Conservation (phyloP, 2,113 vertebrate genomes). For the Alectura lathami region DNA sequence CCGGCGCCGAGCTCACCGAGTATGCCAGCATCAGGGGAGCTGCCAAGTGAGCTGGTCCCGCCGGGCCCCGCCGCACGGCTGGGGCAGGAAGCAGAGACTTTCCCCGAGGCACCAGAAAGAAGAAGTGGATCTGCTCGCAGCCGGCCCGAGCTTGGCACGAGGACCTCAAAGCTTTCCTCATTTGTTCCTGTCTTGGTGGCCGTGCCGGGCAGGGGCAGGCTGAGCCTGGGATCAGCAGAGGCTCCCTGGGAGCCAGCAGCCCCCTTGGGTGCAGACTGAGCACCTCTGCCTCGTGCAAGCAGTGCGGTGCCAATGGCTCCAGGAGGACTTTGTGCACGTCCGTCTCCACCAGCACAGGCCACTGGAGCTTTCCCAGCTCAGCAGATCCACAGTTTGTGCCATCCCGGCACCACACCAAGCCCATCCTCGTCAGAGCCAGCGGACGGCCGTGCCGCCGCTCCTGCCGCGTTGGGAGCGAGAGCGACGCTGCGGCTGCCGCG, state of each 20-base stretch:
- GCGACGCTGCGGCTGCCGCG: fast-evolving
- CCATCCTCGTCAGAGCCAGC: background rate
- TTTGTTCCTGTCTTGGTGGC: background rate
- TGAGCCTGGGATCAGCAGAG: background rate
- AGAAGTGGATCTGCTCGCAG: background rate
- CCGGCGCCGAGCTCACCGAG: background rate
- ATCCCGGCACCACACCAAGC: background rate
- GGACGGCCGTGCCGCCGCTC: background rate
- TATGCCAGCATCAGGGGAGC: background rate
- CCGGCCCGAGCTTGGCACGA: fast-evolving
- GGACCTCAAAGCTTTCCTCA: background rate
- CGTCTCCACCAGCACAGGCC: background rate
- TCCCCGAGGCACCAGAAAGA: background rate
- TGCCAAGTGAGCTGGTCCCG: background rate
- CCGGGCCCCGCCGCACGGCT: fast-evolving
- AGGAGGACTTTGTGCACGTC: fast-evolving
- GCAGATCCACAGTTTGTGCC: background rate
- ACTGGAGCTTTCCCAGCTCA: fast-evolving
- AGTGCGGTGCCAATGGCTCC: background rate
- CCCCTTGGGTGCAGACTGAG: background rate
- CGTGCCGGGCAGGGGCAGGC: background rate
- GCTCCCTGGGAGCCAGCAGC: background rate
- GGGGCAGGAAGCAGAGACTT: background rate
- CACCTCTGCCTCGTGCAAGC: background rate
- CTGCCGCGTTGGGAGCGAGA: background rate